Conservation (phyloP, 2,797 vertebrate species). For the Leptoclinus maculatus region DNA sequence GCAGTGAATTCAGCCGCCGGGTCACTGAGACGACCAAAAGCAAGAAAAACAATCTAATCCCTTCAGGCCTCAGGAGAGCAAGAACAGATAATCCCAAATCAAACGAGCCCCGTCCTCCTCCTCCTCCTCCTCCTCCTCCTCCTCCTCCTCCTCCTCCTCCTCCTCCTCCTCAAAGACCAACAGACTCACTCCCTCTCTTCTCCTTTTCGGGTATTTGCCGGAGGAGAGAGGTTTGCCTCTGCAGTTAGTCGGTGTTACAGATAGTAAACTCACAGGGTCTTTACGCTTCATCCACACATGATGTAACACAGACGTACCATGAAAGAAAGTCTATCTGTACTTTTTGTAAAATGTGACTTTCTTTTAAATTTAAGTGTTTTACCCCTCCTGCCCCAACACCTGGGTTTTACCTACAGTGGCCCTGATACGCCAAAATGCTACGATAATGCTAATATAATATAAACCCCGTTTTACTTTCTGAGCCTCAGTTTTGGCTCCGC, state of each 20-base stretch:
- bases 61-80: constrained; percentile 21
- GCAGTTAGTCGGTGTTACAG: too few relatives aligned
- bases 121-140: constrained; percentile 18
- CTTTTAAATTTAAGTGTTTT: too few relatives aligned
- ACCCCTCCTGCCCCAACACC: too few relatives aligned
- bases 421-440: too few relatives aligned
- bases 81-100: constrained; percentile 54
- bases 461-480: too few relatives aligned
- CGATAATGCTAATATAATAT: too few relatives aligned
- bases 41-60: constrained; percentile 42
- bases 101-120: constrained; percentile 29
- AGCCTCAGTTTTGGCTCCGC: neutral
- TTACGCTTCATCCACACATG: too few relatives aligned
- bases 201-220: constrained; percentile 5
- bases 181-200: neutral
- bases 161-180: constrained; percentile 14
- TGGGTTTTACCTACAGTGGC: too few relatives aligned
- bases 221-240: constrained; percentile 7
- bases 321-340: too few relatives aligned
- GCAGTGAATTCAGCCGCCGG: constrained; percentile 8
- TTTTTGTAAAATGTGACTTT: too few relatives aligned
- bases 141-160: constrained; percentile 18
- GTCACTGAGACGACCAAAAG: constrained; percentile 3
- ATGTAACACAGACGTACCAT: too few relatives aligned
- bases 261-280: too few relatives aligned